Evolutionary conservation across 2,888 invertebrate genomes (phyloP), one percentile per base, ranked within the genome.

Genomic region (Noctua comes): DNA sequence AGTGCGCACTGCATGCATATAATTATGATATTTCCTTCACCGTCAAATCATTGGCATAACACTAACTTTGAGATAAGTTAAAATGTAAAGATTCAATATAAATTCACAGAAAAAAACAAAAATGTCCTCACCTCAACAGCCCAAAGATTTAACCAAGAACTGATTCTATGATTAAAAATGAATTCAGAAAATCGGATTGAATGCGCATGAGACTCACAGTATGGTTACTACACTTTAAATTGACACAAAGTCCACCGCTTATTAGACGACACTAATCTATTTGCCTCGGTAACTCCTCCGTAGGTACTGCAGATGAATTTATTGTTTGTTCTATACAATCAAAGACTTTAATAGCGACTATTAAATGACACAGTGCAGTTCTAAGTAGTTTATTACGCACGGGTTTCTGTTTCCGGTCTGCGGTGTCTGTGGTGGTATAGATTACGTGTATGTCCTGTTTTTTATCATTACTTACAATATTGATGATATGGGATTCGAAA

Each of bases 301-400:
- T 59, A 62, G 21, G 48, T 51, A 72, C 83, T n/a, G 57, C 71
- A 80, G 57, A 79, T 80, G 36, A 75, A 80, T 83, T 75, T 84
- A 75, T 83, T 76, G 73, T 71, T 73, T 73, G 48, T 57, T n/a
- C 40, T 68, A 64, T 51, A 59, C 40, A 69, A 76, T 77, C 82
- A 73, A 40, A 54, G 40, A 46, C 24, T 65, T 48, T 70, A 79
- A 77, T 79, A 16, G 65, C 64, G 3, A 16, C 72, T 68, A 85
- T 86, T 80, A 77, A 80, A 72, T 87, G 87, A 85, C 76, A 86
- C 73, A 85, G 54, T 80, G 64, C 40, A 73, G 51, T 83, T 86
- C 78, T 80, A 64, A 78, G 80, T 80, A 86, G 51, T 79, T 76
- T 74, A 75, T 80, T 80, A 83, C 83, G 85, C 85, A 86, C 71